Evolutionary conservation across 2,797 vertebrate genomes (phyloP), one percentile per base, ranked within the genome.

Genomic region (Mycteria americana): DNA sequence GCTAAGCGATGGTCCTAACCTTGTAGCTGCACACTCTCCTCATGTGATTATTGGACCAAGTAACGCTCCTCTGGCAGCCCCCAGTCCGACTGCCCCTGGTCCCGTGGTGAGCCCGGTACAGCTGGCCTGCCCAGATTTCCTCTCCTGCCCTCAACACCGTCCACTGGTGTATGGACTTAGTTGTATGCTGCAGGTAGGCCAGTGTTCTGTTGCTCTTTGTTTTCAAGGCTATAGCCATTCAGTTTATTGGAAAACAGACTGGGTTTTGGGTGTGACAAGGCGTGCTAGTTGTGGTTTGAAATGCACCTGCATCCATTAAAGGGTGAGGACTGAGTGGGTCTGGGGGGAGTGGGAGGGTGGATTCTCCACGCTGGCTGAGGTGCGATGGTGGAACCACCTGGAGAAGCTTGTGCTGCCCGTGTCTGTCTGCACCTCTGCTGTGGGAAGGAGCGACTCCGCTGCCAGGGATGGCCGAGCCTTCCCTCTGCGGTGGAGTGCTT

Each of bases 161-260:
- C 97, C 98, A 2, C 93, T 98, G 89, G 96, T 98, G 21, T 98
- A 98, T 5, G 98, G 98, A 50, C 98, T 98, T 16, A 98, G 98
- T 11, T 98, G 98, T 88, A 97, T 98, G 98, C 94, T 98, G 85
- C 98, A 98, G 98, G 98, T 98, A 92, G 93, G 97, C 73, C 27
- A 11, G 0, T 17, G 13, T 23, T 35, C 46, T 18, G 16, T 22
- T 59, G 35, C 77, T 37, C 21, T 31, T 63, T 37, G 22, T 18
- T 77, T 50, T 33, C 30, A 15, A 39, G 69, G 39, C 41, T 60
- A 0, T 53, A 41, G 25, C 41, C 9, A 1, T 46, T 11, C 30
- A 10, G 14, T 14, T 12, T 46, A 9, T 6, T 27, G 54, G 89
- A 33, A 67, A 75, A 8, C 10, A 6, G 64, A 14, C 35, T 5